phyloP scores from a whole-genome alignment of 2,797 vertebrate genomes.

The Tenualosa thibaudeaui region DNA sequence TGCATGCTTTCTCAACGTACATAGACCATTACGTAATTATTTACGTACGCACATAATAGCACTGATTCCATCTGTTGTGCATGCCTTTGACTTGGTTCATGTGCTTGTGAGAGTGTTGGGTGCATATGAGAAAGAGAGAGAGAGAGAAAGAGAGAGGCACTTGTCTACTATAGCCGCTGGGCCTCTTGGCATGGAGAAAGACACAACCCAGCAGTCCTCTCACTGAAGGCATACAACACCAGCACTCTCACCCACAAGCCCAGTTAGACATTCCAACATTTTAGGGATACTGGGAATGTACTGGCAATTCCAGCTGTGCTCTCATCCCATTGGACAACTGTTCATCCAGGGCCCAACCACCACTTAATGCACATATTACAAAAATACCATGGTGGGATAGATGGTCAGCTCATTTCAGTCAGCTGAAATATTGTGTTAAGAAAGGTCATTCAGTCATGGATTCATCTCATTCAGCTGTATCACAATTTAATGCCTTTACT shows the following conservation, averaged over 20 bases:
- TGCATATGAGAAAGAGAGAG: neutral
- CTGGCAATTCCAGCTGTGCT: constrained; percentile 60
- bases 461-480: no score
- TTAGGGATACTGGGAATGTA: constrained; percentile 51
- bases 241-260: neutral
- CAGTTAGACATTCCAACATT: neutral
- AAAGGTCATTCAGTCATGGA: neutral
- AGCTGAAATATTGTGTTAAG: neutral
- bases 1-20: neutral
- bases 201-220: constrained; percentile 5
- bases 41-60: no score
- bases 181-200: neutral
- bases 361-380: neutral
- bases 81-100: neutral
- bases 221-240: neutral
- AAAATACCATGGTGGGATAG: neutral
- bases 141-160: neutral
- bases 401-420: neutral
- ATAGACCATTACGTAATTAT: no score
- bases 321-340: neutral
- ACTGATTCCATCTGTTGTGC: neutral
- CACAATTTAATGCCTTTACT: constrained; percentile 63
- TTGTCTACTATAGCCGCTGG: neutral
- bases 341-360: neutral
- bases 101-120: neutral